Conservation (phyloP, 1,140 invertebrate species). For the Babylonia areolata region DNA sequence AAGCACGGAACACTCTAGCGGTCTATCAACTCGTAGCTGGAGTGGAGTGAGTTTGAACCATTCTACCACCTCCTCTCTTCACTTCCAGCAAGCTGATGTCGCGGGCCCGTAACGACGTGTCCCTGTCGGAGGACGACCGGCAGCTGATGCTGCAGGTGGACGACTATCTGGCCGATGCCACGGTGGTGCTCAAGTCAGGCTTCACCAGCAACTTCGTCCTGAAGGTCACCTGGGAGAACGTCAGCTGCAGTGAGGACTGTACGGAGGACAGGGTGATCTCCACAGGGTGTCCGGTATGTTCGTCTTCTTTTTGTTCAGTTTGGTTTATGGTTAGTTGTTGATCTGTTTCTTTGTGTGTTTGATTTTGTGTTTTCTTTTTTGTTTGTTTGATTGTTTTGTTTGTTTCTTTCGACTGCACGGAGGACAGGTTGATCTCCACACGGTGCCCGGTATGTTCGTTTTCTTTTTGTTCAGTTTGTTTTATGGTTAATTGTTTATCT, state of each 20-base stretch:
- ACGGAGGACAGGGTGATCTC: not conserved
- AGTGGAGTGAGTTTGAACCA: not conserved
- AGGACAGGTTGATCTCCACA: too few relatives aligned
- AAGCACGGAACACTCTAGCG: too few relatives aligned
- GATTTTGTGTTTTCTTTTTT: not conserved
- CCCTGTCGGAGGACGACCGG: not conserved
- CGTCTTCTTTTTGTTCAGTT: not conserved
- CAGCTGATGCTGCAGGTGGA: conserved; percentile 6
- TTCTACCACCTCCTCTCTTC: not conserved
- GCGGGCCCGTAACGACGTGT: not conserved
- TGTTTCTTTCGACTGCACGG: too few relatives aligned
- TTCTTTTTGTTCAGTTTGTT: too few relatives aligned
- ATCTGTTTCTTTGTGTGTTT: too few relatives aligned
- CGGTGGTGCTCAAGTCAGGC: conserved; percentile 8
- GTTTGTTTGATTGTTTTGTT: too few relatives aligned
- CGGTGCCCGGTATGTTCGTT: too few relatives aligned
- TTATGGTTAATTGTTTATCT: too few relatives aligned
- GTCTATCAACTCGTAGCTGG: too few relatives aligned
- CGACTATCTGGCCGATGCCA: not conserved
- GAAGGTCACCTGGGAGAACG: conserved; percentile 54
- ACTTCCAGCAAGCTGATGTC: not conserved
- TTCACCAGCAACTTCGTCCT: conserved; percentile 31
- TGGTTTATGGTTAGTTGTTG: too few relatives aligned
- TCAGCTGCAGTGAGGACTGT: conserved; percentile 20
- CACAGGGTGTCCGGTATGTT: not conserved